These are phyloP conservation scores for Drosophila oshimai DNA, from an alignment of 1,140 invertebrate genomes.

Conservation along the genomic window DNA sequence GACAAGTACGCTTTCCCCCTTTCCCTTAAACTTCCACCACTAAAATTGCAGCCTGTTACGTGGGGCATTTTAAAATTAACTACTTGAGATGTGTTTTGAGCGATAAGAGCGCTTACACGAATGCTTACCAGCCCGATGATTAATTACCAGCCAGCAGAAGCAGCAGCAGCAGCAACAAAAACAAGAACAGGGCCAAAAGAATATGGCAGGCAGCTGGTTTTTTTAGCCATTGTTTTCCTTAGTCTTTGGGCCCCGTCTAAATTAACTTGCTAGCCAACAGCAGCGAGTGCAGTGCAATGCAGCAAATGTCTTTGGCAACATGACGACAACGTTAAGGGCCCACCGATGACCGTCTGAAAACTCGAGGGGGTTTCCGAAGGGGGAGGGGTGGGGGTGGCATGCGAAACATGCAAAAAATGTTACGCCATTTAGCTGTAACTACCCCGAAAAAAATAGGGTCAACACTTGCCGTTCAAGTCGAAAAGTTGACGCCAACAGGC, in stretches of 20 bases:
- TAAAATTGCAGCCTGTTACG: slow-evolving; percentile 60
- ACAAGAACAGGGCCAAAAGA: slow-evolving; percentile 24
- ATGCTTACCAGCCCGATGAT: slow-evolving; percentile 77
- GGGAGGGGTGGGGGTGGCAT: background rate
- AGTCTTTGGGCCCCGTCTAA: slow-evolving; percentile 50
- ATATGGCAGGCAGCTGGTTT: slow-evolving; percentile 74
- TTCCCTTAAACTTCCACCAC: background rate
- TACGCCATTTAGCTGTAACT: slow-evolving; percentile 70
- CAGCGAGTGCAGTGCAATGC: slow-evolving; percentile 41
- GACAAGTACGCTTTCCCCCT: slow-evolving; percentile 37
- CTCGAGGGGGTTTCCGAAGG: background rate
- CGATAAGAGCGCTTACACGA: slow-evolving; percentile 78
- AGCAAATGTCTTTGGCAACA: slow-evolving; percentile 70
- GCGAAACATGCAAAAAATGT: slow-evolving; percentile 72
- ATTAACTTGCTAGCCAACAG: slow-evolving; percentile 69
- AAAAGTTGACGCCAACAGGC: slow-evolving; percentile 10
- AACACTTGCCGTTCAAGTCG: slow-evolving; percentile 26
- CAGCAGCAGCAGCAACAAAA: slow-evolving; percentile 5
- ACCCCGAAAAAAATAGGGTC: slow-evolving; percentile 72
- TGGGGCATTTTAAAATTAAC: slow-evolving; percentile 74
- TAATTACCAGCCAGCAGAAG: slow-evolving; percentile 51
- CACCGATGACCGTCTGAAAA: background rate
- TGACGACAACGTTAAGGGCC: slow-evolving; percentile 73
- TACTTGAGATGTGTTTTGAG: slow-evolving; percentile 73
- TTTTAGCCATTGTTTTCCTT: slow-evolving; percentile 20